phyloP scores from a whole-genome alignment of 30 jellyfish, hydroid and myxozoan species.

The Turritopsis dohrnii region DNA sequence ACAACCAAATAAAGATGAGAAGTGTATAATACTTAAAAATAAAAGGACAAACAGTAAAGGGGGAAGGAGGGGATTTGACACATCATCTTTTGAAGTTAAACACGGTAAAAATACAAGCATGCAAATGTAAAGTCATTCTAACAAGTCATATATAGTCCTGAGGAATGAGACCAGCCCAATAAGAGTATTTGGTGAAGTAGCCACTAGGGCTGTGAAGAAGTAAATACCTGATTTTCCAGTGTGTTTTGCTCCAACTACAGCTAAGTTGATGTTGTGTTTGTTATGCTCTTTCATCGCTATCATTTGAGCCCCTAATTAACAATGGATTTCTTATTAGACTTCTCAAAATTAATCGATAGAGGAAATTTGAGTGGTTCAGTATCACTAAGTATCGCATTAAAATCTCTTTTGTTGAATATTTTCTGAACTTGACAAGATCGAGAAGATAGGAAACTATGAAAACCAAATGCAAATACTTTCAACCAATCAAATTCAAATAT shows the following conservation, averaged over 20 bases:
- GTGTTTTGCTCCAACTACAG: constrained; percentile 73
- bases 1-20: not conserved
- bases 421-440: not conserved
- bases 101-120: not conserved
- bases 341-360: not conserved
- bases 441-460: not conserved
- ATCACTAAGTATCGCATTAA: not conserved
- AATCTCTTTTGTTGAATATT: not conserved
- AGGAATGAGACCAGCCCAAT: not conserved
- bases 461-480: not conserved
- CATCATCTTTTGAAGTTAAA: not conserved
- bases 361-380: not conserved
- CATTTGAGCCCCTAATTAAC: not conserved
- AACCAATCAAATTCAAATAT: not conserved
- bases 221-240: constrained; percentile 78
- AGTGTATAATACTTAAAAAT: no score
- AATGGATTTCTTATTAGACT: not conserved
- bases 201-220: no score
- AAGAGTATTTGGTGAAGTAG: no score
- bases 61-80: not conserved
- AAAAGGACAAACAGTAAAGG: not conserved
- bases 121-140: not conserved
- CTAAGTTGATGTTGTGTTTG: constrained; percentile 38
- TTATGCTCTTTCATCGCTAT: not conserved
- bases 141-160: not conserved